Conservation (phyloP, 30 jellyfish, hydroid and myxozoan species). For the Morbakka virulenta region DNA sequence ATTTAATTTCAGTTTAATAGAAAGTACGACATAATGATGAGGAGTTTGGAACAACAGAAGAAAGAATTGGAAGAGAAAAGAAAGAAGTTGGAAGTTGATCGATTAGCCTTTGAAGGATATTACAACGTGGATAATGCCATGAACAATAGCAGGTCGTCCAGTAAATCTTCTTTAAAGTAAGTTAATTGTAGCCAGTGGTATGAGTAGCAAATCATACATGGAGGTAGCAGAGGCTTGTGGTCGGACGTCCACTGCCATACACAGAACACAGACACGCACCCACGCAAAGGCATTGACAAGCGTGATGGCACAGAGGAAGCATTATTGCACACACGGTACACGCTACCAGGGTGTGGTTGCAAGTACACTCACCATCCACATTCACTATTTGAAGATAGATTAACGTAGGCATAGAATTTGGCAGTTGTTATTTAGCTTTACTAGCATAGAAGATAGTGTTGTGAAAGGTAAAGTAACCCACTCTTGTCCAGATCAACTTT, state of each 20-base stretch:
- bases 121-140: conserved; percentile 68
- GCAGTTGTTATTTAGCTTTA: too few species aligned
- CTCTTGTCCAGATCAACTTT: too few species aligned
- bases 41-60: conserved; percentile 80
- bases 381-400: too few species aligned
- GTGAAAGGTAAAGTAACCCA: too few species aligned
- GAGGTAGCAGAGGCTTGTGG: not conserved
- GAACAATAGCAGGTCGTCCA: conserved; percentile 97
- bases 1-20: conserved; percentile 91
- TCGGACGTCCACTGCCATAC: too few species aligned
- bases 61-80: conserved; percentile 85
- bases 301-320: too few species aligned
- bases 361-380: too few species aligned
- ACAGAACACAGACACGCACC: too few species aligned
- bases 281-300: not conserved
- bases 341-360: too few species aligned
- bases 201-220: not conserved
- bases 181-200: conserved; percentile 16
- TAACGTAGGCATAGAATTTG: too few species aligned
- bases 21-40: conserved; percentile 87
- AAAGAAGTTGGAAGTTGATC: conserved; percentile 66
- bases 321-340: not conserved
- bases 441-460: too few species aligned
- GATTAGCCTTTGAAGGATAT: conserved; percentile 76
- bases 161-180: conserved; percentile 95